Base-by-base conservation (phyloP, 1,140 invertebrate genomes). In the Conus betulinus region DNA sequence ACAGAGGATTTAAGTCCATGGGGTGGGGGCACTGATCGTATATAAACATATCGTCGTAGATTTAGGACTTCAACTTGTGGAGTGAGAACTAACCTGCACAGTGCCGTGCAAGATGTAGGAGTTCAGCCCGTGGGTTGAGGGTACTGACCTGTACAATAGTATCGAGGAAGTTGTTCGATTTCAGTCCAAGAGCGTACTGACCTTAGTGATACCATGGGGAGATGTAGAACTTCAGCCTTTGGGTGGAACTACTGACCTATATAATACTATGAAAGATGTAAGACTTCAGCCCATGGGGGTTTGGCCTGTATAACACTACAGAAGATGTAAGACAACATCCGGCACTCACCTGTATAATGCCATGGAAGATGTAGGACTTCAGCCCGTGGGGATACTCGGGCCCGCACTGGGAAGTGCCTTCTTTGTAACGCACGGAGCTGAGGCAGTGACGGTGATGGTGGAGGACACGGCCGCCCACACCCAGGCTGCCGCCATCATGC, bases 401-500 rank as follows among this genome's bases (percentile, higher is more conserved):
- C 1, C 96, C 96, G 90, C 96, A 96, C 91, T 96, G 96, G 51
- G 95, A 94, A 10, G 96, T 94, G 10, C 94, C 94, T 20, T 60
- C 71, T 90, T 96, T 96, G 91, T 94, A 96, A 0, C 88, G 89
- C 51, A 94, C 95, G 5, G 89, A 81, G 79, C 92, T 96, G 74
- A 95, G 93, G 6, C 95, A 17, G 93, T 90, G 6, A 95, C 85
- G 10, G 95, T 95, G 17, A 95, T 91, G 20, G 93, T 92, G 23
- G 93, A 95, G 85, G 93, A 95, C 20, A 95, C 84, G 13, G 91
- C 91, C 11, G 94, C 94, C 95, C 95, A 96, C 0, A 94, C 27
- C 96, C 96, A 96, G 8, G 95, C 93, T 0, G 92, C 93, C 0
- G 90, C 90, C 74, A 96, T 95, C 95, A 96, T 95, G n/a, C 95